Base-by-base conservation (phyloP, 2,797 vertebrate species). In the Atherinosoma microstoma region DNA sequence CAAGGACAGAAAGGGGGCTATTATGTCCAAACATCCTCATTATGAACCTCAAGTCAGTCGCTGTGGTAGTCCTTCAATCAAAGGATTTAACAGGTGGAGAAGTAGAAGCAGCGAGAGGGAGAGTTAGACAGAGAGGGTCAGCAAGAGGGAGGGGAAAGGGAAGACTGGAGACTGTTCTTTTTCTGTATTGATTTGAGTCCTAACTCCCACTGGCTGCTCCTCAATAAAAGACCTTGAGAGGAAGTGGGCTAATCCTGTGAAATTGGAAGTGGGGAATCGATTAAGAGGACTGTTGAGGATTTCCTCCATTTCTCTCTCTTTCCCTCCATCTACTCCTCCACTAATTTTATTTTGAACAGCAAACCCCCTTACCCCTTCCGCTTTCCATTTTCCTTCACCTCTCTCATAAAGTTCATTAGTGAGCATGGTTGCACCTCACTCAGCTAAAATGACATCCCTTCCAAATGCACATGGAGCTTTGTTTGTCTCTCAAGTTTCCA, bases 171-270 rank as follows among this genome's bases (percentile, higher is more conserved):
- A 91, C 89, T 86, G 87, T 92, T 92, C 88, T 91, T 91, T 91
- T 90, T 86, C 88, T 92, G 88, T 91, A 93, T 94, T 93, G 94
- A 94, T 95, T 87, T 74, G 74, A 91, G 85, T 84, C 82, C 86
- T 67, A 80, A 89, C 89, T 91, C 89, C 88, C 87, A 90, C 91
- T 84, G 92, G 87, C 88, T 88, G 84, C 85, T 89, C 85, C 85
- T 92, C 88, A 87, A 89, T 93, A 84, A 86, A 85, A 63, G 79
- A 84, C 83, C 79, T 78, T 75, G 80, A 87, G 89, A 93, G 93
- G 91, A 94, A 93, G 87, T 91, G 84, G 92, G 89, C 89, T 92
- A 94, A 94, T 95, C 92, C 92, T 85, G 78, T 65, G 69, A 93
- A 93, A 93, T 91, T 92, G 87, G 88, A 92, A 79, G 89, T 84